Evolutionary conservation across 2,797 vertebrate species (phyloP).

Genomic region (Hydrophis major): DNA sequence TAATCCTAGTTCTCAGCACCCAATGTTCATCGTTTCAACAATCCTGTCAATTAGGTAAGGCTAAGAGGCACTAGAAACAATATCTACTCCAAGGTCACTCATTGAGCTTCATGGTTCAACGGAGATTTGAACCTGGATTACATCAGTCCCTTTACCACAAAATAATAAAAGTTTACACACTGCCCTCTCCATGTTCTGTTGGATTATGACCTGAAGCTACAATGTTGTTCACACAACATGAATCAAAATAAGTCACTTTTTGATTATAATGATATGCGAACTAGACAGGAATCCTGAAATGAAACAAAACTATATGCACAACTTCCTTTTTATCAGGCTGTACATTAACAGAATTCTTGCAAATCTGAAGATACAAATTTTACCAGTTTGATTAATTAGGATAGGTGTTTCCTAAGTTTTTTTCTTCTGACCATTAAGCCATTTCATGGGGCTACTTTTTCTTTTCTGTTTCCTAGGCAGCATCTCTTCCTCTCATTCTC

Average conservation of each 20-base stretch:
- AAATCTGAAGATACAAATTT: neutral
- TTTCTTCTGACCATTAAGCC: neutral
- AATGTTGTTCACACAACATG: neutral
- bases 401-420: neutral
- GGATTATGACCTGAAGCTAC: neutral
- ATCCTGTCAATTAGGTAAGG: neutral
- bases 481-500: neutral
- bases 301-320: neutral
- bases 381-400: neutral
- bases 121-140: neutral
- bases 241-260: neutral
- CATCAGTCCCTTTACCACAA: neutral
- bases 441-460: neutral
- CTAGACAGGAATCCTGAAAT: neutral
- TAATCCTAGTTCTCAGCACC: neutral
- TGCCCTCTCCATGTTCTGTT: neutral
- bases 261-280: neutral
- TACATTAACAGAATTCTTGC: neutral
- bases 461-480: neutral
- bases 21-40: neutral
- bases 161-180: neutral
- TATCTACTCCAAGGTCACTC: neutral
- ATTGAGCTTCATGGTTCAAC: neutral
- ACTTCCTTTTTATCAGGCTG: neutral
- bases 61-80: neutral